Percentiles rank a stretch among this genome's conserved stretches.
phyloP scores from a whole-genome alignment of 2,888 invertebrate genomes.

The Cabera pusaria region DNA sequence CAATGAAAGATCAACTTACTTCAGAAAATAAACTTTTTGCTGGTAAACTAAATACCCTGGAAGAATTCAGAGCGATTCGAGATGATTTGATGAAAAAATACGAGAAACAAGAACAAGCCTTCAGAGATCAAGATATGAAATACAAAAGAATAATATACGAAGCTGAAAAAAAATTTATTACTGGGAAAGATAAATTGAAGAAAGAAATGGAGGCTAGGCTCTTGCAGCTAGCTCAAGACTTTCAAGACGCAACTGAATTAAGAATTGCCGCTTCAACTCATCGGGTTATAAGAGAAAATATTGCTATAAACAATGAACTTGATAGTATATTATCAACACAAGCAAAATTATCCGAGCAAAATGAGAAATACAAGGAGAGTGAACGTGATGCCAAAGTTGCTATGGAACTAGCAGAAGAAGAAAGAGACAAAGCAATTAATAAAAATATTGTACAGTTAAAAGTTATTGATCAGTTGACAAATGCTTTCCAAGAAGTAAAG shows the following conservation, averaged over 20 bases:
- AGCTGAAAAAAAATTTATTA: conserved; percentile 89
- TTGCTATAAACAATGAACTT: conserved; percentile 90
- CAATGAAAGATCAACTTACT: conserved; percentile 92
- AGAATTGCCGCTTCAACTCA: conserved; percentile 95
- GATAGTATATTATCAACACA: conserved; percentile 86
- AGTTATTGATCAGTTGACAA: conserved; percentile 85
- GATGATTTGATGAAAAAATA: conserved; percentile 93
- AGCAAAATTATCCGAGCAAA: conserved; percentile 84
- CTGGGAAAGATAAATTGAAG: conserved; percentile 91
- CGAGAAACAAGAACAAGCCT: conserved; percentile 89
- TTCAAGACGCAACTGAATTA: conserved; percentile 92
- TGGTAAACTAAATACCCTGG: conserved; percentile 94
- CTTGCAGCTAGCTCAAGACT: conserved; percentile 91
- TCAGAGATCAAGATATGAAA: conserved; percentile 89
- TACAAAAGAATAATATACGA: conserved; percentile 92
- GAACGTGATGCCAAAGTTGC: conserved; percentile 81
- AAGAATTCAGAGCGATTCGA: conserved; percentile 93
- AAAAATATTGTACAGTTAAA: conserved; percentile 85
- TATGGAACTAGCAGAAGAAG: conserved; percentile 82
- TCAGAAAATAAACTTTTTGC: conserved; percentile 94
- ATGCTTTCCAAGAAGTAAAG: conserved; percentile 80
- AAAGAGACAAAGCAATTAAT: conserved; percentile 85
- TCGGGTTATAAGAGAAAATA: conserved; percentile 92
- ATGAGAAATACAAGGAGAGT: conserved; percentile 82
- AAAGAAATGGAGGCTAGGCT: conserved; percentile 94